A percentile compares a stretch with the other conserved stretches of the same genome.
Evolutionary conservation across 2,797 vertebrate genomes (phyloP).

Genomic region (Hydrophis major): DNA sequence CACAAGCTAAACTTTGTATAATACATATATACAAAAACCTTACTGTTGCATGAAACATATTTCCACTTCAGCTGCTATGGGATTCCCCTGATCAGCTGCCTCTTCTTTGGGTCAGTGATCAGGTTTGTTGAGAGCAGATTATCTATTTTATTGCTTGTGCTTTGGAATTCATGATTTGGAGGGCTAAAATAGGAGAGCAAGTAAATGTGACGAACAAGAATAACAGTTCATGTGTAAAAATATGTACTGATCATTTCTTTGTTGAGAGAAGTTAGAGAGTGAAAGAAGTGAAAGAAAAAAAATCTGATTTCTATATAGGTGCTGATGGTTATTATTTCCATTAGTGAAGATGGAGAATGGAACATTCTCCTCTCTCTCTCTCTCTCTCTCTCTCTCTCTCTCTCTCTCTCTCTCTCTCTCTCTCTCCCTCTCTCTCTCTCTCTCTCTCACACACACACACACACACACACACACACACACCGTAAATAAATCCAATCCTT

Average conservation of each 20-base stretch:
- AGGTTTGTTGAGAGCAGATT: not conserved
- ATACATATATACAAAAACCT: not conserved
- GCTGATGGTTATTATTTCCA: not conserved
- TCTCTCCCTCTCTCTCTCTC: no score
- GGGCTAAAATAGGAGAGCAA: not conserved
- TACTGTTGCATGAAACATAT: not conserved
- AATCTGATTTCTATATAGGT: slow-evolving; percentile 14
- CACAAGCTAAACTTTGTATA: not conserved
- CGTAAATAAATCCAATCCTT: no score
- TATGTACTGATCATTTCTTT: not conserved
- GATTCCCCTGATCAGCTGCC: not conserved
- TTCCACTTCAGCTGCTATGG: slow-evolving; percentile 12
- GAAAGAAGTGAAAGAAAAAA: slow-evolving; percentile 27
- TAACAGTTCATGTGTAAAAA: not conserved
- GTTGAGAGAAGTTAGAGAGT: slow-evolving; percentile 36
- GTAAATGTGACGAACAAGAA: slow-evolving; percentile 11
- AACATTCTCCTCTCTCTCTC: not conserved
- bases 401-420: accelerated
- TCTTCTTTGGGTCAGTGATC: not conserved
- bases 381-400: no score
- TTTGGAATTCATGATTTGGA: slow-evolving; percentile 23
- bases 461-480: no score
- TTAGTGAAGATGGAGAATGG: not conserved
- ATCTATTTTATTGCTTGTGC: not conserved
- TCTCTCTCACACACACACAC: no score